Evolutionary conservation across 92 coral and sea anemone species (phyloP).

Genomic region (Porites evermanni): DNA sequence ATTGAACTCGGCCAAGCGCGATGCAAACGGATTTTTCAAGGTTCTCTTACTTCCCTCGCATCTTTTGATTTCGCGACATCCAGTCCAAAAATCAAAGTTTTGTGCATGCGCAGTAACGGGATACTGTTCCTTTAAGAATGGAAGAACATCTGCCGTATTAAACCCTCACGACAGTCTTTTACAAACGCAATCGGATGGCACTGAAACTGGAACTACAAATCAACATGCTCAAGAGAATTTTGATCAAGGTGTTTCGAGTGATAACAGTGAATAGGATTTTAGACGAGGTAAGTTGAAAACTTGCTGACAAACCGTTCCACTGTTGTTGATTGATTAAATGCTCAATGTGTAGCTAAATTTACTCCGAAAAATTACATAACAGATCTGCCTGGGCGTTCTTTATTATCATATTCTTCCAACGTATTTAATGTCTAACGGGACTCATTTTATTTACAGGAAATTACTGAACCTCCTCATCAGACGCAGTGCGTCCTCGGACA

Average conservation of each 20-base stretch:
- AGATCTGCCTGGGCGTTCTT: background rate
- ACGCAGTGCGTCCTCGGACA: background rate
- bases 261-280: too few species aligned
- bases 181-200: background rate
- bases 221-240: background rate
- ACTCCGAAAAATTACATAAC: background rate
- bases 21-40: too few species aligned
- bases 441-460: background rate
- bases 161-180: too few species aligned
- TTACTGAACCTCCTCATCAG: background rate
- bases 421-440: too few species aligned
- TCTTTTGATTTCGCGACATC: too few species aligned
- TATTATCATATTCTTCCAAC: background rate
- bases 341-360: background rate
- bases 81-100: too few species aligned
- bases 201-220: too few species aligned
- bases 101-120: too few species aligned
- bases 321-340: background rate
- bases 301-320: too few species aligned
- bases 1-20: too few species aligned
- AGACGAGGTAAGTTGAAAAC: background rate
- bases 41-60: too few species aligned
- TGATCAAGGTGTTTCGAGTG: background rate
- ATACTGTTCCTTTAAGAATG: background rate
- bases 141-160: constrained; percentile 6